Percentiles rank a stretch among this genome's conserved stretches.
Conservation (phyloP, 2,113 vertebrate species). For the Neotragus pygmaeus region DNA sequence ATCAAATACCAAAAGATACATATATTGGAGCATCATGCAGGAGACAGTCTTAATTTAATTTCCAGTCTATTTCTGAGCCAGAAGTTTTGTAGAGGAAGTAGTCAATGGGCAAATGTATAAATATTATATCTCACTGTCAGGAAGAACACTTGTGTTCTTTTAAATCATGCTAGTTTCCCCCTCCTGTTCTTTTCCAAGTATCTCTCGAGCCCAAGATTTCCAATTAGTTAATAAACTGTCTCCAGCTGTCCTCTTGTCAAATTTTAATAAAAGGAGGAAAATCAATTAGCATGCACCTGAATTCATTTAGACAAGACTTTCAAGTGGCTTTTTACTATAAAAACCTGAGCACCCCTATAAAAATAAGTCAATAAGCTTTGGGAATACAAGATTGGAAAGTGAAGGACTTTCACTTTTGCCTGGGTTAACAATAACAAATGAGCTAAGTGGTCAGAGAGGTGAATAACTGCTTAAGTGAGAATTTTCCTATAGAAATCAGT, state of each 20-base stretch:
- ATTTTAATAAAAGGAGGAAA: conserved; percentile 38
- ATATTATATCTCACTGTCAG: neutral
- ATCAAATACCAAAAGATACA: neutral
- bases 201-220: neutral
- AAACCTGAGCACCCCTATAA: conserved; percentile 52
- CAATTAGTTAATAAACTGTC: conserved; percentile 48
- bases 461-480: neutral
- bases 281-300: conserved; percentile 51
- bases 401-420: neutral
- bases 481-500: neutral
- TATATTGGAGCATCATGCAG: neutral
- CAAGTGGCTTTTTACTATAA: conserved; percentile 43
- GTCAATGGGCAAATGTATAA: neutral
- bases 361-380: conserved; percentile 40
- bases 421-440: neutral
- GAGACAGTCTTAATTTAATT: conserved; percentile 6
- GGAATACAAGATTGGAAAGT: neutral
- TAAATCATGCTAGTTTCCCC: neutral
- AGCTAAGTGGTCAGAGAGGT: neutral
- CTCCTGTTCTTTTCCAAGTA: neutral
- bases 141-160: neutral
- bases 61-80: neutral
- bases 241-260: conserved; percentile 29
- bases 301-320: conserved; percentile 40
- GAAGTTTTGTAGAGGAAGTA: neutral